Percentiles rank a stretch among this genome's conserved stretches.
Evolutionary conservation across 2,113 vertebrate species (phyloP).

Genomic region (Stegastes partitus): DNA sequence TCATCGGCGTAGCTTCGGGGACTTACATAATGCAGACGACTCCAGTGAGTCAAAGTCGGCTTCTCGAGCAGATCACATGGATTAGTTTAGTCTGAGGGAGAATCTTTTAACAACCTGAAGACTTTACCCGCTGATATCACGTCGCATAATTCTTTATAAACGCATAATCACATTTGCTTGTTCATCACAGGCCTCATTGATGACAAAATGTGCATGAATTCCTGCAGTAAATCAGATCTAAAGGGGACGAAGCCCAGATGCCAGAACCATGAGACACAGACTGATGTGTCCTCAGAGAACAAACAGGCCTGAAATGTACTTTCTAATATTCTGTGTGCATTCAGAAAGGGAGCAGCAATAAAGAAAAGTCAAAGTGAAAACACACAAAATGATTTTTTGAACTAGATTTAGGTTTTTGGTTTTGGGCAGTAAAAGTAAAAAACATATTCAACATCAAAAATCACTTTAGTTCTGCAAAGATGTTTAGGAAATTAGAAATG

Average conservation of each 20-base stretch:
- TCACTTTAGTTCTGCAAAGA: background rate
- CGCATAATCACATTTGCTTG: background rate
- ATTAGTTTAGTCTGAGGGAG: background rate
- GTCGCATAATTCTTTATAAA: background rate
- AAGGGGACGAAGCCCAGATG: background rate
- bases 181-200: background rate
- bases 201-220: background rate
- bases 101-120: background rate
- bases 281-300: background rate
- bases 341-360: background rate
- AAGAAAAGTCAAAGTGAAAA: background rate
- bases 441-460: background rate
- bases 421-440: background rate
- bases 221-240: background rate
- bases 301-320: background rate
- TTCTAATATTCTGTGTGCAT: background rate
- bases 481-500: too few species aligned
- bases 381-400: background rate
- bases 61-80: background rate
- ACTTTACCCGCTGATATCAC: background rate
- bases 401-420: background rate
- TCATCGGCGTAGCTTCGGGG: conserved; percentile 14
- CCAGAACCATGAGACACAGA: background rate
- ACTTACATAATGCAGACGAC: background rate
- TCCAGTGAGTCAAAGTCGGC: conserved; percentile 24